Base-by-base conservation (phyloP, 2,113 vertebrate species). In the Sitta europaea region DNA sequence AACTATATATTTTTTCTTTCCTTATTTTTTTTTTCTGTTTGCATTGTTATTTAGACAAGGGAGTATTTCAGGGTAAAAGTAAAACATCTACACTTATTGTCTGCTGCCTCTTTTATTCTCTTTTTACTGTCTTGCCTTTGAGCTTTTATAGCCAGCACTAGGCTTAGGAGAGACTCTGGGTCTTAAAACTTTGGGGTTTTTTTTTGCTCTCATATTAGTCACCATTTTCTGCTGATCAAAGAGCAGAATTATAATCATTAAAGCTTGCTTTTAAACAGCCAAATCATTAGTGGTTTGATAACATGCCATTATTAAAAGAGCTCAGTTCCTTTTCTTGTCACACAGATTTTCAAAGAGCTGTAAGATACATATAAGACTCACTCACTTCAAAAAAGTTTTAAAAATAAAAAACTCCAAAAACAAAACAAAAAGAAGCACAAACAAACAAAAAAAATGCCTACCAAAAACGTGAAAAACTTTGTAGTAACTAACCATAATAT, bases 241-340 rank as follows among this genome's bases (percentile, higher is more conserved):
- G 83, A 80, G 35, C 65, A 92, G 55, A 88, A 22, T 80, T 93
- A 83, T 23, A 65, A 75, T 85, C 54, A 81, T 88, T 92, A 93
- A 76, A 92, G n/a, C 80, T 89, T 80, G 67, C 53, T 92, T 88
- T 90, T 86, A 88, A 90, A 96, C 71, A 92, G 82, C 38, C 82
- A 90, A 96, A 86, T 88, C 75, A 90, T 96, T 96, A 96, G 75
- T 88, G 89, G 86, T 94, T 96, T 96, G 86, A 90, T 90, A 95
- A 92, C 55, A 85, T 54, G 36, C 16, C 72, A 55, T 92, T 96
- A 92, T 92, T 96, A 71, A 93, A 96, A 77, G 55, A 88, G 31
- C 36, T 83, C 13, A 5, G 51, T 83, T 93, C 63, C 43, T 88
- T 93, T 92, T 80, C 51, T 83, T 61, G 58, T 68, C 75, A 77